phyloP scores from a whole-genome alignment of 2,113 vertebrate genomes.

The Cinclus cinclus region DNA sequence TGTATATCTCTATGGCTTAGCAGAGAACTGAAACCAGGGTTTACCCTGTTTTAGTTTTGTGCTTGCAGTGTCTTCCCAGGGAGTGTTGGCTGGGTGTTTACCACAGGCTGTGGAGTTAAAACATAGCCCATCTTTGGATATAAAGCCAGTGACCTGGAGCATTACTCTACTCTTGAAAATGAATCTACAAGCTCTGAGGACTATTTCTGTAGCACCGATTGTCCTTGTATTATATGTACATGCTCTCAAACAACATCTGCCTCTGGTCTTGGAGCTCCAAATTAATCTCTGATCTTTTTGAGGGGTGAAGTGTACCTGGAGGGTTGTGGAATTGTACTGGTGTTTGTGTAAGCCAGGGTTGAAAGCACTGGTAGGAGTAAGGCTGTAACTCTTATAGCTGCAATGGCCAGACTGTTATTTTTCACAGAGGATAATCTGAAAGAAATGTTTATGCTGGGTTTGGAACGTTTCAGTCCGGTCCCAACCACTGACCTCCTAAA shows the following conservation, averaged over 20 bases:
- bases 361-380: background rate
- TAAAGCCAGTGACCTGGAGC: background rate
- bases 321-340: background rate
- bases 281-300: background rate
- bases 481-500: slow-evolving; percentile 1
- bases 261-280: background rate
- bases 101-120: background rate
- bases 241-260: background rate
- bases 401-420: background rate
- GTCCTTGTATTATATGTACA: background rate
- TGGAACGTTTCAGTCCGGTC: background rate
- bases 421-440: background rate
- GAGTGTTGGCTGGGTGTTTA: background rate
- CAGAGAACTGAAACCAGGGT: background rate
- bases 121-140: background rate
- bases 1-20: background rate
- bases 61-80: background rate
- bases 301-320: background rate
- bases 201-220: background rate
- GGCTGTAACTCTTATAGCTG: background rate
- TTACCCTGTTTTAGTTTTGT: background rate
- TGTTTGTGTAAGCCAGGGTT: background rate
- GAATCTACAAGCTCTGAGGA: background rate
- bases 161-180: background rate
- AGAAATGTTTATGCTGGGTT: background rate